Base-by-base conservation (phyloP, 2,888 invertebrate species). In the Chloroclystis v-ata region DNA sequence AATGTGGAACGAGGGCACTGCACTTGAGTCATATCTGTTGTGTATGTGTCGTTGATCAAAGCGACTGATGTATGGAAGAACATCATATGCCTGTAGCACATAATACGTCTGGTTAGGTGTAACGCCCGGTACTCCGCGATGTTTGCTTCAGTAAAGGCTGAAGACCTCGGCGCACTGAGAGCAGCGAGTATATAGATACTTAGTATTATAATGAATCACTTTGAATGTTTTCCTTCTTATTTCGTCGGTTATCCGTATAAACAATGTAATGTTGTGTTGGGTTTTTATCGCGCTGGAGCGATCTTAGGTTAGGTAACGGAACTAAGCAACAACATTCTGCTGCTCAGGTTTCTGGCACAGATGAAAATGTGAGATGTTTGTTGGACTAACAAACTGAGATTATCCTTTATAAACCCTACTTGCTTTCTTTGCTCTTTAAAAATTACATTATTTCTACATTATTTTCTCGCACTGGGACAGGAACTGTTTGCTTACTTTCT, bases 11-110 rank as follows among this genome's bases (percentile, higher is more conserved):
- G 65, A 64, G 76, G 73, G 67, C 78, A 67, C 55, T 72, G 74
- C 67, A 72, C 75, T 78, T 72, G 69, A 71, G 61, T 67, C 66
- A 66, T 62, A 70, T 67, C 62, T 61, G 63, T n/a, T n/a, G n/a
- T n/a, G n/a, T n/a, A n/a, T 61, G 64, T 68, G 61, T 64, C 63
- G 59, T 62, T 66, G 69, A 75, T 74, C 63, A 67, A 69, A 55
- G 47, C 61, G 57, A 57, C 59, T 57, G 57, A 52, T 53, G 35
- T 43, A 49, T 48, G 32, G 52, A 20, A 2, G 8, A n/a, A 35
- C 16, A 16, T 35, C 46, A 54, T 33, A 28, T 50, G 29, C 16
- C 24, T 50, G 40, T 29, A 48, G 47, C 47, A 48, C 47, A 10
- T n/a, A 1, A 43, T 33, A 37, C 5, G 20, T 20, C 2, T 20